These are phyloP conservation scores for Apus apus DNA, from an alignment of 2,113 vertebrate genomes.

Conservation along the genomic window DNA sequence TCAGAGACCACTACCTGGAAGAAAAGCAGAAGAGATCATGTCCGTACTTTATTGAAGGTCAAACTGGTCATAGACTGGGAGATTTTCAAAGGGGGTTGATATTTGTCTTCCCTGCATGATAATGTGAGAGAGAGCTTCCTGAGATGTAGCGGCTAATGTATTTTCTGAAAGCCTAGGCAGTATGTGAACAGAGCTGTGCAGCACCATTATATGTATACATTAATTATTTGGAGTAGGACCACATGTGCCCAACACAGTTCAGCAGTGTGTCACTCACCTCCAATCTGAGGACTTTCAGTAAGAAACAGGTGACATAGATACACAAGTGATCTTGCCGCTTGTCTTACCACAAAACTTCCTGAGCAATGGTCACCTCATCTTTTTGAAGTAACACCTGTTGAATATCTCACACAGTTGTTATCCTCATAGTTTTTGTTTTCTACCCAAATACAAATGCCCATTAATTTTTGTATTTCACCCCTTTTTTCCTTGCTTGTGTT, in stretches of 20 bases:
- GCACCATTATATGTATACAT: fast-evolving
- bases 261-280: background rate
- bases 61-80: background rate
- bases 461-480: background rate
- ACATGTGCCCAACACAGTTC: fast-evolving
- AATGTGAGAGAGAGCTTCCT: background rate
- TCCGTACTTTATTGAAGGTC: background rate
- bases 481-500: background rate
- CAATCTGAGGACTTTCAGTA: background rate
- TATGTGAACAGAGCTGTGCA: background rate
- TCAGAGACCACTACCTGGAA: background rate
- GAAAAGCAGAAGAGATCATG: background rate
- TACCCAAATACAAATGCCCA: background rate
- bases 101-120: background rate
- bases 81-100: background rate
- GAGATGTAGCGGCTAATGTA: background rate
- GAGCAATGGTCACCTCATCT: fast-evolving
- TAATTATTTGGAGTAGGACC: background rate
- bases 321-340: background rate
- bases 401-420: background rate
- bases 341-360: background rate
- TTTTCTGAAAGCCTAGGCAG: background rate
- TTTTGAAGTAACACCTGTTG: background rate
- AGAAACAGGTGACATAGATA: background rate
- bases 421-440: background rate